Percentiles rank a stretch among this genome's conserved stretches.
Evolutionary conservation across 2,113 vertebrate species (phyloP).

Genomic region (Sceloporus tristichus): DNA sequence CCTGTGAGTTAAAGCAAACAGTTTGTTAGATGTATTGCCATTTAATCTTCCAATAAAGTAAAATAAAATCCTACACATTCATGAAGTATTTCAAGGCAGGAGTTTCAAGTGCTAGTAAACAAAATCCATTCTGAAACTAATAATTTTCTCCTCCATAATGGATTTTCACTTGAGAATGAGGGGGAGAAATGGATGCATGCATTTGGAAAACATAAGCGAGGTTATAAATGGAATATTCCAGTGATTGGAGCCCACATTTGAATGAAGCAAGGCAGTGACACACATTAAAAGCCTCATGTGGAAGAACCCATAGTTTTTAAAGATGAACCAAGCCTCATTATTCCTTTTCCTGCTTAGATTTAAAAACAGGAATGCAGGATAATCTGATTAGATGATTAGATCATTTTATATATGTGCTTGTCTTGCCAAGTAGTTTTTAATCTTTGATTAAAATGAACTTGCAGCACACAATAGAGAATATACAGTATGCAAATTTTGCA

Average conservation of each 20-base stretch:
- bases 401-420: too few relatives aligned
- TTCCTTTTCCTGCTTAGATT: not conserved
- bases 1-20: constrained; percentile 60
- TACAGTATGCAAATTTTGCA: not conserved
- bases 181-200: not conserved
- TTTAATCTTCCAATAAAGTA: not conserved
- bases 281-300: not conserved
- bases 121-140: not conserved
- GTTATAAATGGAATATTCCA: not conserved
- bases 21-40: constrained; percentile 27
- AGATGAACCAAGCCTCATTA: too few relatives aligned
- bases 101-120: not conserved
- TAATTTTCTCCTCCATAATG: not conserved
- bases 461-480: not conserved
- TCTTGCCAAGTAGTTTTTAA: too few relatives aligned
- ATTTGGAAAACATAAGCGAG: not conserved
- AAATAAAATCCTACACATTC: not conserved
- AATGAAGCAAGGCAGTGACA: not conserved
- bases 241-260: not conserved
- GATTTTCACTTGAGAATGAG: not conserved
- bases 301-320: not conserved
- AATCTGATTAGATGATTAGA: not conserved
- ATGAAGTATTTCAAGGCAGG: not conserved
- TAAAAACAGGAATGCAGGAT: not conserved
- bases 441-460: not conserved